Conservation (phyloP, 2,888 invertebrate genomes). For the Tipula helvola region DNA sequence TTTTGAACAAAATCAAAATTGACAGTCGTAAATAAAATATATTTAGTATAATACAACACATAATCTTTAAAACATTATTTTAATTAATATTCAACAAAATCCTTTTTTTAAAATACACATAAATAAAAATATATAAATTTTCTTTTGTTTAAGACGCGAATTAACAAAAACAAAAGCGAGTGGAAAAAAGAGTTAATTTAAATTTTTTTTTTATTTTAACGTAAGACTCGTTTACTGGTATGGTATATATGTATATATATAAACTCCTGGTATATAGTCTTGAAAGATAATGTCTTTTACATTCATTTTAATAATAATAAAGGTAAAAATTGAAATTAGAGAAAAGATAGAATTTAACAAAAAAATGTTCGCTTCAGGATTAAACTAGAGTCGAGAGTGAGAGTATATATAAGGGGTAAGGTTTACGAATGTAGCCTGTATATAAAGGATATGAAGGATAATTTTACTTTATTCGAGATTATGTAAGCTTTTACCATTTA, state of each 20-base stretch:
- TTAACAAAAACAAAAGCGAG: neutral
- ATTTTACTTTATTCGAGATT: slow-evolving; percentile 4
- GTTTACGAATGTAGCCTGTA: neutral
- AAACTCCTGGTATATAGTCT: neutral
- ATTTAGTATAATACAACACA: neutral
- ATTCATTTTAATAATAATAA: neutral
- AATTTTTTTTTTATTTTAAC: neutral
- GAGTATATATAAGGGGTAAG: neutral
- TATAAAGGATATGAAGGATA: neutral
- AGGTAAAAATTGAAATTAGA: neutral
- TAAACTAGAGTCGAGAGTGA: neutral
- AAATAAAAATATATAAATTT: neutral
- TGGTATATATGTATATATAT: neutral
- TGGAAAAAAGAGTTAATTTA: neutral
- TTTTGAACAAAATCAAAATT: neutral
- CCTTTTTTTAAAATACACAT: neutral
- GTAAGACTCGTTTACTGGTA: neutral
- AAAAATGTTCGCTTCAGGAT: neutral
- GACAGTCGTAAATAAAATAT: neutral
- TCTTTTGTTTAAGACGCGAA: neutral
- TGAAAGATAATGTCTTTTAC: neutral
- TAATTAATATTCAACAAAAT: neutral
- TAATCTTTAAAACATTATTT: neutral
- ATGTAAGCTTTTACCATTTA: neutral
- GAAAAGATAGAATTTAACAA: neutral